These are phyloP conservation scores for Leptinotarsa texana DNA, from an alignment of 1,140 invertebrate species.

Conservation along the genomic window DNA sequence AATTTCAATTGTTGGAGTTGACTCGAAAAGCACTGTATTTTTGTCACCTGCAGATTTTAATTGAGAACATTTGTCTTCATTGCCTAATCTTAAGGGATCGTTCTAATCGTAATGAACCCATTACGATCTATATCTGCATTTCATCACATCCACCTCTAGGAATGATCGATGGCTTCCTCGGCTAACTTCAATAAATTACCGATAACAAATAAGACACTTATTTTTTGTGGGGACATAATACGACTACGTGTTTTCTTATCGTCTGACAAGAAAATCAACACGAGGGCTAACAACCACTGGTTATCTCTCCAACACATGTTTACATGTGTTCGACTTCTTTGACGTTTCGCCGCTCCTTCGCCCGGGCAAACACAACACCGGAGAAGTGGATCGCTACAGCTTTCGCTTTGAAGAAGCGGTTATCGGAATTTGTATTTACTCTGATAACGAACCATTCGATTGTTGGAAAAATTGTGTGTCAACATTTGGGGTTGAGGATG, in stretches of 20 bases:
- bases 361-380: slow-evolving; percentile 19
- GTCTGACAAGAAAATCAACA: slow-evolving; percentile 37
- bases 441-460: no score
- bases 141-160: neutral
- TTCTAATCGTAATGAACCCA: no score
- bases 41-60: no score
- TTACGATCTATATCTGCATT: neutral
- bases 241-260: slow-evolving; percentile 39
- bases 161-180: slow-evolving; percentile 28
- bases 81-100: no score
- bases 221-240: slow-evolving; percentile 18
- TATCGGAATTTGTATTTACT: neutral
- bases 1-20: no score
- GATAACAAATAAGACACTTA: slow-evolving; percentile 22
- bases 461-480: no score
- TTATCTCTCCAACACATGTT: slow-evolving; percentile 30
- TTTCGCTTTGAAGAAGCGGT: neutral
- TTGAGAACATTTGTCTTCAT: no score
- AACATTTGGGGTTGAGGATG: no score
- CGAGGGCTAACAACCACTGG: slow-evolving; percentile 28
- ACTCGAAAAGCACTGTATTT: no score
- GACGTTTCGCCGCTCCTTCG: slow-evolving; percentile 7
- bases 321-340: slow-evolving; percentile 23
- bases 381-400: neutral
- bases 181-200: slow-evolving; percentile 26